These are phyloP conservation scores for Caenorhabditis macrosperma DNA, from an alignment of 2,888 invertebrate genomes.

Conservation along the genomic window DNA sequence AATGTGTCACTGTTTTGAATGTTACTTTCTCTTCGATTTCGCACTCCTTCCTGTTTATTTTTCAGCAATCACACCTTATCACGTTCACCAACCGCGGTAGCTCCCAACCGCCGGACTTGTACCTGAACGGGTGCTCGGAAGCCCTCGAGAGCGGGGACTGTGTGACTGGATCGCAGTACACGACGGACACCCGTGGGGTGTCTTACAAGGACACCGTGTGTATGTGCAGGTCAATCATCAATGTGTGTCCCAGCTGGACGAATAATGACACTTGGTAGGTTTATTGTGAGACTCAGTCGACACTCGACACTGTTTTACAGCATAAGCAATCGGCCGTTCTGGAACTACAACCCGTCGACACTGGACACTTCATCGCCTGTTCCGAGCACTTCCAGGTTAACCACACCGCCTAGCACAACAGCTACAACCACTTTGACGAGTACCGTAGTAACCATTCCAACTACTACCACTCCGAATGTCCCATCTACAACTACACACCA, in stretches of 20 bases:
- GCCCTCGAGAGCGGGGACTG: slow-evolving; percentile 11
- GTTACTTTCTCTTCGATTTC: background rate
- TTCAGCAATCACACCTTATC: slow-evolving; percentile 44
- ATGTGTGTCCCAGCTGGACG: background rate
- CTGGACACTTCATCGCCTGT: background rate
- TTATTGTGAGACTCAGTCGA: background rate
- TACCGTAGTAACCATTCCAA: background rate
- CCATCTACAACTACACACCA: background rate
- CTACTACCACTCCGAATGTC: background rate
- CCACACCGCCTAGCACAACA: slow-evolving; percentile 6
- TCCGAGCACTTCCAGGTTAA: slow-evolving; percentile 21
- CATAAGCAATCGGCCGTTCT: slow-evolving; percentile 40
- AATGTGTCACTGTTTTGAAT: background rate
- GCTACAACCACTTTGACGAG: background rate
- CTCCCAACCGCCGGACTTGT: slow-evolving; percentile 12
- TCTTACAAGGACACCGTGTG: slow-evolving; percentile 24
- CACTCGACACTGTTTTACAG: slow-evolving; percentile 10
- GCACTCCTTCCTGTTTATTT: background rate
- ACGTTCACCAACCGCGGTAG: slow-evolving; percentile 26
- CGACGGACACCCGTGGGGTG: slow-evolving; percentile 27
- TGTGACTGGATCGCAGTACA: slow-evolving; percentile 20
- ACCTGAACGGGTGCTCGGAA: slow-evolving; percentile 32
- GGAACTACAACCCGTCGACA: slow-evolving; percentile 30
- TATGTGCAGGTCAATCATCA: slow-evolving; percentile 5
- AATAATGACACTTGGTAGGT: slow-evolving; percentile 34